Evolutionary conservation across 2,113 vertebrate genomes (phyloP), one percentile per base, ranked within the genome.

Genomic region (Manacus vitellinus): DNA sequence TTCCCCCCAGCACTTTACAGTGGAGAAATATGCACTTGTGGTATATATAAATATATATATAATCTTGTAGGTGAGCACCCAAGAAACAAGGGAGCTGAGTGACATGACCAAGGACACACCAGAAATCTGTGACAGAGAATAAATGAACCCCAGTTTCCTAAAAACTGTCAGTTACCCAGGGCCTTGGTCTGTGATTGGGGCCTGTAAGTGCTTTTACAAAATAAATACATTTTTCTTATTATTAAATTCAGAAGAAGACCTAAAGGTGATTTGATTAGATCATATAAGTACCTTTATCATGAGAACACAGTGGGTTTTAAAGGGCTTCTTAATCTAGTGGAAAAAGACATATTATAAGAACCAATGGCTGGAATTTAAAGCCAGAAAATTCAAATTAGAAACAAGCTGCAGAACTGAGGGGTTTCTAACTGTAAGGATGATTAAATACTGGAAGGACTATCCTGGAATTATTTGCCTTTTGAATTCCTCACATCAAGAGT

Each of bases 361-460:
- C 66, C 85, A 88, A 46, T 70, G 74, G 44, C 87, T 44, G 30
- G 81, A 95, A 85, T 94, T 94, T 94, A 94, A 96, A 94, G 71
- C n/a, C 58, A 93, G 58, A 89, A 91, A 89, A 96, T 93, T 94
- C 46, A 88, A 93, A 96, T 91, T 89, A 85, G 87, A 91, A 96
- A 87, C 61, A 91, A 91, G 66, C 58, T 35, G 14, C 41, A 85
- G 87, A 93, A 95, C 0, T 72, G 89, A 92, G 54, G n/a, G 10
- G 2, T 93, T 94, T 94, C 54, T 93, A 62, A 62, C 58, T 39
- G 24, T 65, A 92, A 95, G 54, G 66, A 62, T 93, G 77, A 95
- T 96, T 96, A 93, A 94, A 65, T 85, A 89, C 59, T 85, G 54
- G 66, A 93, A 93, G 31, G 71, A 72, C 91, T 93, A 79, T 61